Percentiles rank a stretch among this genome's conserved stretches.
Evolutionary conservation across 2,797 vertebrate genomes (phyloP).

Genomic region (Muscicapa comitata): DNA sequence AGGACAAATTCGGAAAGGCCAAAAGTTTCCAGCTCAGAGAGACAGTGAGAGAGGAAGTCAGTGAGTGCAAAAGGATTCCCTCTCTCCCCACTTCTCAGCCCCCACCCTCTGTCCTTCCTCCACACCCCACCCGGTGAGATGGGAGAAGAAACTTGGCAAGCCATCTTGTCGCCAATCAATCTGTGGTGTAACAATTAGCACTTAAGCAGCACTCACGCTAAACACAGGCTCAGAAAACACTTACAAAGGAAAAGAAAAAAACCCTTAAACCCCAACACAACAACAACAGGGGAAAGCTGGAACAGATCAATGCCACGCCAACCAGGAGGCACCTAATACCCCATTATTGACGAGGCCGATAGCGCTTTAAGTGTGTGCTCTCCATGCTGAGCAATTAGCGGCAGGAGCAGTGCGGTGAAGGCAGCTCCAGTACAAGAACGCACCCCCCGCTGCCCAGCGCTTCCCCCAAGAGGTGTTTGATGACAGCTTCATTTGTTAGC

Average conservation of each 20-base stretch:
- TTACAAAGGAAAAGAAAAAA: constrained; percentile 34
- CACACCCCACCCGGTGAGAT: constrained; percentile 45
- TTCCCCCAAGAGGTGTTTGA: constrained; percentile 68
- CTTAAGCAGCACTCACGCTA: constrained; percentile 79
- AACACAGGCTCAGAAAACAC: constrained; percentile 77
- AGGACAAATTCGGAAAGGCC: neutral
- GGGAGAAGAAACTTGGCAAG: constrained; percentile 76
- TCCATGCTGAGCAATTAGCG: constrained; percentile 74
- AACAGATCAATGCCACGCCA: constrained; percentile 71
- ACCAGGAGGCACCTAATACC: constrained; percentile 74
- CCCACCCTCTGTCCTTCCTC: constrained; percentile 55
- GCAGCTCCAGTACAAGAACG: constrained; percentile 31
- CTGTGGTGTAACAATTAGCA: constrained; percentile 83
- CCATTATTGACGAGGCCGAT: constrained; percentile 72
- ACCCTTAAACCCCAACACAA: constrained; percentile 16
- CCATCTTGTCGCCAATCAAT: constrained; percentile 80
- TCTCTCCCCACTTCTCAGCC: constrained; percentile 9
- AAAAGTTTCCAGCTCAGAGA: constrained; percentile 26
- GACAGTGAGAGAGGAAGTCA: constrained; percentile 40
- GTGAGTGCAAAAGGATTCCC: constrained; percentile 69
- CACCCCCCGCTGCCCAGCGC: constrained; percentile 39
- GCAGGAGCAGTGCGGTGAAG: constrained; percentile 62
- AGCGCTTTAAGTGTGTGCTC: constrained; percentile 71
- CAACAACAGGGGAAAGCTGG: constrained; percentile 59
- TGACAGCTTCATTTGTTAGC: constrained; percentile 76